phyloP scores from a whole-genome alignment of 1,140 invertebrate species.

The Drosophila kikkawai region DNA sequence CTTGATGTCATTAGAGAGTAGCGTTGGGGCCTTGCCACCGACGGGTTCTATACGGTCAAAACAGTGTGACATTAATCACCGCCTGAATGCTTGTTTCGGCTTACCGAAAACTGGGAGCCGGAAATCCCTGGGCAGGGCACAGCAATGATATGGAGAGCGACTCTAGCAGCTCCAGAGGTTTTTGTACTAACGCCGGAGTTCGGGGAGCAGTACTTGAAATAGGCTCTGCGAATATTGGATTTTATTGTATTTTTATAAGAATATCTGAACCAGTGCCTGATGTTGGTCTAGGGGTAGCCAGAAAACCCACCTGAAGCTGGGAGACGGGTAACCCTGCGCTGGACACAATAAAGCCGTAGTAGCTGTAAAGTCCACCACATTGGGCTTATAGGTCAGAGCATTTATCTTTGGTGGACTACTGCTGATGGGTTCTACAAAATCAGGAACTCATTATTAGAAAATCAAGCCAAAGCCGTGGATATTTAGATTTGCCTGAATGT shows the following conservation, averaged over 20 bases:
- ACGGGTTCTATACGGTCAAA: constrained; percentile 87
- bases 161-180: constrained; percentile 61
- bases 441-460: neutral
- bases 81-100: constrained; percentile 60
- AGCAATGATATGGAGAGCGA: constrained; percentile 86
- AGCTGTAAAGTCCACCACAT: constrained; percentile 49
- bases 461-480: neutral
- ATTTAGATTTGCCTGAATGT: constrained; percentile 21
- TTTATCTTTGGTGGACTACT: constrained; percentile 88
- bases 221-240: constrained; percentile 85
- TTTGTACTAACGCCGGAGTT: constrained; percentile 60
- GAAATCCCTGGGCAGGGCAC: constrained; percentile 89
- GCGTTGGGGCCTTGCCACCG: constrained; percentile 89
- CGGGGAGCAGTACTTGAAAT: constrained; percentile 87
- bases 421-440: constrained; percentile 88
- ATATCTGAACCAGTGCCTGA: constrained; percentile 21
- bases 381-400: constrained; percentile 70
- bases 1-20: constrained; percentile 88
- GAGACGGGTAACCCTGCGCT: constrained; percentile 90
- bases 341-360: constrained; percentile 88
- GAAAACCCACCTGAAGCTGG: constrained; percentile 87
- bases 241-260: neutral
- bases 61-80: neutral
- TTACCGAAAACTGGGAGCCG: constrained; percentile 86
- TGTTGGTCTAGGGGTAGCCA: constrained; percentile 49